Evolutionary conservation across 2,888 invertebrate species (phyloP), one percentile per base, ranked within the genome.

Genomic region (Bombylius discolor): DNA sequence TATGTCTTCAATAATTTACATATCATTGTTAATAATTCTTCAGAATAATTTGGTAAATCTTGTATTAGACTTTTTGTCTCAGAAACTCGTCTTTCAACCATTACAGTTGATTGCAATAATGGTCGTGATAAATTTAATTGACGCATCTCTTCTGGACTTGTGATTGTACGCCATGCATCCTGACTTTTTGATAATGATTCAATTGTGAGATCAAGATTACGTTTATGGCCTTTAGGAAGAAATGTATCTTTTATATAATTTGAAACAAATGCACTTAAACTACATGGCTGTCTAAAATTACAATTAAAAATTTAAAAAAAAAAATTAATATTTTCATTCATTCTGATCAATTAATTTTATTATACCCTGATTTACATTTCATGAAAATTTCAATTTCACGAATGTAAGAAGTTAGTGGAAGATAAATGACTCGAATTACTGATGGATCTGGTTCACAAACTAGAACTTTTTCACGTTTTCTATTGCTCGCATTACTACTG

Each of bases 181-280:
- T 85, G 76, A 67, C 82, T 82, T 70, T 85, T 84, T 52, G 86
- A 85, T 32, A 87, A 83, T 2, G 79, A 76, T 62, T 89, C 85
- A 59, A 89, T 83, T 42, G 74, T 74, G 58, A 72, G 58, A 61
- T 73, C 70, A 46, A 74, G 63, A 63, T 72, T 72, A 49, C 71
- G 70, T 64, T 80, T 80, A 65, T 84, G 85, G 55, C 87, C 83
- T 59, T 89, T 82, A 60, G 86, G 87, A 60, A 90, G 80, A 75
- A 92, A 96, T 8, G 87, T 87, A 64, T 89, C 86, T 62, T 87
- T 87, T 33, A 95, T 87, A 73, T 93, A 91, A 70, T 91, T 87
- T 50, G 85, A 83, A 55, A 96, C 77, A 73, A 93, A 95, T 60
- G 83, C 83, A 66, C 90, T 87, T 56, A 95, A 77, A 4, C 86